A percentile compares a stretch with the other conserved stretches of the same genome.
Conservation (phyloP, 1,140 invertebrate genomes). For the Trichomalopsis sarcophagae region DNA sequence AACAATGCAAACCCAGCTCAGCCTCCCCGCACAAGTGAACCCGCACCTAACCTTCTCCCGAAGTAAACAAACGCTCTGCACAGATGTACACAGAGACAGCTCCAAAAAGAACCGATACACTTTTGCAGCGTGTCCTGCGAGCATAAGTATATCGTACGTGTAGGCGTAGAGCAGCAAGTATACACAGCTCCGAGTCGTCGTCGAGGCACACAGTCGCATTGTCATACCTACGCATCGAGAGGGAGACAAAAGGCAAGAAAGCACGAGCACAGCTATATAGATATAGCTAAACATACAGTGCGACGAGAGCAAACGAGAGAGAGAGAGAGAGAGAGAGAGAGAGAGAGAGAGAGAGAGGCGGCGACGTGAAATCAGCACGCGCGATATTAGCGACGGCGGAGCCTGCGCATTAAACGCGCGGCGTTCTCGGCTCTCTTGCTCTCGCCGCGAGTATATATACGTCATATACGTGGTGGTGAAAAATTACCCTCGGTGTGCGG, state of each 20-base stretch:
- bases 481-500: slow-evolving; percentile 6
- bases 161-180: neutral
- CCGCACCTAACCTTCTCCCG: neutral
- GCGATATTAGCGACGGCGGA: neutral
- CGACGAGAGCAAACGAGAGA: neutral
- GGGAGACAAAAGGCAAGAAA: neutral
- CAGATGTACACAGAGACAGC: neutral
- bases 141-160: neutral
- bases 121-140: neutral
- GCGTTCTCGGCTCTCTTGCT: neutral
- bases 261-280: neutral
- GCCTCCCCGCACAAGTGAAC: too few relatives aligned
- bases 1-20: neutral
- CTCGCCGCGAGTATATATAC: neutral
- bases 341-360: neutral
- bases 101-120: neutral
- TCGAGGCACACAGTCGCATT: neutral
- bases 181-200: neutral
- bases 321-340: neutral
- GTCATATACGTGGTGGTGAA: neutral
- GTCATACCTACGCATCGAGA: neutral
- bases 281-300: neutral
- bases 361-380: neutral
- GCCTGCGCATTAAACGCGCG: neutral
- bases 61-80: neutral